Evolutionary conservation across 2,797 vertebrate genomes (phyloP), one percentile per base, ranked within the genome.

Genomic region (Gila robusta): DNA sequence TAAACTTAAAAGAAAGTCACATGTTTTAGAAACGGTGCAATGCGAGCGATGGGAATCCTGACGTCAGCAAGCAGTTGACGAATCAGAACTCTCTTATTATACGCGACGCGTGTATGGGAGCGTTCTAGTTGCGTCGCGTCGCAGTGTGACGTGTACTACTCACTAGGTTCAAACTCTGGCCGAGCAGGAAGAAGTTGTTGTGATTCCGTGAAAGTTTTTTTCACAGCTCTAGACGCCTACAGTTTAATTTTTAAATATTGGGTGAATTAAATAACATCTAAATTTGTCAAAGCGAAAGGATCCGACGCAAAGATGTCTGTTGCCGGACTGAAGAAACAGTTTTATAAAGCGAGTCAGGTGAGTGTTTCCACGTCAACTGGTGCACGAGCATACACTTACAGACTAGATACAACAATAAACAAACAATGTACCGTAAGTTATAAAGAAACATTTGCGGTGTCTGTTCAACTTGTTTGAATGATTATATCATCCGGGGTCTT

Each of bases 301-400:
- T 28, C 74, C 52, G 66, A 64, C 77, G 85, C 72, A 94, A 95
- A 92, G 89, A 99, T 99, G 98, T 99, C 98, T 52, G 97, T 98
- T 82, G 97, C 98, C 14, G 98, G 98, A 87, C 91, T 99, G 64
- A 98, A 96, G 96, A 99, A 99, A 89, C 98, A 99, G 90, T 97
- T 99, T 94, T 97, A 98, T 94, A 99, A 99, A 94, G 98, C 98
- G 0, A 99, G 96, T 82, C 98, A 99, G 98, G 98, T 99, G 92
- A 91, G 92, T 87, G 37, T 87, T 73, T 71, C 54, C 52, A 49
- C 17, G 64, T 41, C 10, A 54, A 6, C 19, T 44, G 5, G 21
- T 62, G 28, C 49, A 44, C 26, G 8, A 82, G 72, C 39, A 44
- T 28, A 39, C 64, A 74, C 11, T 59, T 26, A 64, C 17, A 47